Percentiles rank a stretch among this genome's conserved stretches.
phyloP scores from a whole-genome alignment of 2,888 invertebrate species.

The Fragum sueziense region DNA sequence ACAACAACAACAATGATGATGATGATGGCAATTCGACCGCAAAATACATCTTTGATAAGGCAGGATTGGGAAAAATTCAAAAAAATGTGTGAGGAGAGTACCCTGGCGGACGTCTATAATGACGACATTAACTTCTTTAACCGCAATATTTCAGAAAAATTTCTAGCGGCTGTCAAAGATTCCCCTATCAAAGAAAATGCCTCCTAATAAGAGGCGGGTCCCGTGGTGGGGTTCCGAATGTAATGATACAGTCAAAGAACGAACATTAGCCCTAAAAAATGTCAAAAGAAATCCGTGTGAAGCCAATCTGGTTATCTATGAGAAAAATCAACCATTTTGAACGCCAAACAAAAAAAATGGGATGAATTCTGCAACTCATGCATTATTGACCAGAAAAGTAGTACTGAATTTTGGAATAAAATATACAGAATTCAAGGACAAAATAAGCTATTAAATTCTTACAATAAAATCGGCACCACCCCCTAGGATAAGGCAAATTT shows the following conservation, averaged over 20 bases:
- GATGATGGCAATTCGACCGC: neutral
- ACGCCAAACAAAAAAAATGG: conserved; percentile 12
- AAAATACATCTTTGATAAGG: conserved; percentile 3
- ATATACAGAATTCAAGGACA: conserved; percentile 18
- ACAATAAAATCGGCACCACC: neutral
- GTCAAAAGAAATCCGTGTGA: conserved; percentile 19
- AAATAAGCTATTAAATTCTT: too few relatives aligned
- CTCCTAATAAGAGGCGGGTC: neutral
- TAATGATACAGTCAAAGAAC: neutral
- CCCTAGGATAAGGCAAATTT: conserved; percentile 17
- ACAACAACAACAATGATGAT: neutral
- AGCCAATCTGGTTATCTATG: conserved; percentile 2
- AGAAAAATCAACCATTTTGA: neutral
- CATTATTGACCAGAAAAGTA: neutral
- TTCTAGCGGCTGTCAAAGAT: neutral
- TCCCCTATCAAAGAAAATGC: neutral
- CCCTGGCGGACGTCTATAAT: conserved; percentile 1
- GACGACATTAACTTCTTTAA: neutral
- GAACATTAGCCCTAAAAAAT: conserved; percentile 13
- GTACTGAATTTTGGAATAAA: conserved; percentile 20
- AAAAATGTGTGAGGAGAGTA: neutral
- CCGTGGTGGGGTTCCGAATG: conserved; percentile 13
- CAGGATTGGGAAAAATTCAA: conserved; percentile 9
- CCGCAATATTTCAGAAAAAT: neutral
- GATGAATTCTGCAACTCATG: conserved; percentile 16